Percentiles rank a stretch among this genome's conserved stretches.
phyloP scores from a whole-genome alignment of 2,888 invertebrate species.

The Agrotis exclamationis region DNA sequence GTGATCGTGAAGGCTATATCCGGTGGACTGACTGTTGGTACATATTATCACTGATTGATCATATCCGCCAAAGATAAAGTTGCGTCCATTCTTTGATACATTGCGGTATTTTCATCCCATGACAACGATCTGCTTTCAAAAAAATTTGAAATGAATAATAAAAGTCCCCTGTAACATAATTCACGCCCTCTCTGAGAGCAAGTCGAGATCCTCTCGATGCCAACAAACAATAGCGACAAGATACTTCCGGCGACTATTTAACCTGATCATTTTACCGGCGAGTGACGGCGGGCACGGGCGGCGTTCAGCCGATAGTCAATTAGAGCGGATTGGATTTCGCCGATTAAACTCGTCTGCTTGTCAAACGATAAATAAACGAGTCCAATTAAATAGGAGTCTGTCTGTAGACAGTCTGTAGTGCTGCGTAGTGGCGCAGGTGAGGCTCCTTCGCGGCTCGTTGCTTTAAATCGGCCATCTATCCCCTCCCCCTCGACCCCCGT shows the following conservation, averaged over 20 bases:
- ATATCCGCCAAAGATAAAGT: slow-evolving; percentile 14
- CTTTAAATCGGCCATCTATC: slow-evolving; percentile 64
- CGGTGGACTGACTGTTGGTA: slow-evolving; percentile 21
- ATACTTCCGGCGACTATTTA: slow-evolving; percentile 4
- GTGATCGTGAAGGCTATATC: slow-evolving; percentile 29
- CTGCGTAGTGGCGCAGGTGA: slow-evolving; percentile 70
- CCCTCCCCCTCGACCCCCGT: slow-evolving; percentile 14
- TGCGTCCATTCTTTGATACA: not conserved
- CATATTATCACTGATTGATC: slow-evolving; percentile 42
- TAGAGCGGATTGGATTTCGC: slow-evolving; percentile 71
- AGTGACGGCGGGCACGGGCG: slow-evolving; percentile 18
- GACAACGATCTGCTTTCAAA: too few species aligned
- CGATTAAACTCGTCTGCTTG: slow-evolving; percentile 64
- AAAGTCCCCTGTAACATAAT: not conserved
- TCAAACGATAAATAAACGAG: slow-evolving; percentile 70
- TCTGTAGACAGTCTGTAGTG: slow-evolving; percentile 50
- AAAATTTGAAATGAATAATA: not conserved
- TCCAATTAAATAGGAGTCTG: slow-evolving; percentile 69
- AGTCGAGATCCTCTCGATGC: not conserved
- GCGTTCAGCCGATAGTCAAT: slow-evolving; percentile 71
- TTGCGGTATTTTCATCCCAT: too few species aligned
- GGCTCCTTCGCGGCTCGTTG: slow-evolving; percentile 68
- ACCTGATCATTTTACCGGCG: slow-evolving; percentile 27
- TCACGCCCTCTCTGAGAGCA: not conserved
- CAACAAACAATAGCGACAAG: slow-evolving; percentile 15